Base-by-base conservation (phyloP, 2,888 invertebrate genomes). In the Protophormia terraenovae region DNA sequence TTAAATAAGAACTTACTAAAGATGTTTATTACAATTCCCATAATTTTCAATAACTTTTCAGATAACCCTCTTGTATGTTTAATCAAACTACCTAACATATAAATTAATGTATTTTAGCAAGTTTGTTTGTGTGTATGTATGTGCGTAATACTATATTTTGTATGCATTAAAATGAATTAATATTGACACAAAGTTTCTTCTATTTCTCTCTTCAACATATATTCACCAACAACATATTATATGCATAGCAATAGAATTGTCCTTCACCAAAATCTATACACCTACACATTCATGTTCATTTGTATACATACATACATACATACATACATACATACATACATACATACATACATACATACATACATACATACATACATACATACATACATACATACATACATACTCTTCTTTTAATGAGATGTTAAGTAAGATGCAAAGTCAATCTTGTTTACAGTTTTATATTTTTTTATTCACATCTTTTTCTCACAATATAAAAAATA, bases 381-480 rank as follows among this genome's bases (percentile, higher is more conserved):
- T n/a, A n/a, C n/a, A n/a, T n/a, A n/a, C n/a, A n/a, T n/a, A n/a
- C n/a, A n/a, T 47, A 64, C 35, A 41, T 55, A 19, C 22, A 47
- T 32, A 66, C 58, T 66, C 58, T 41, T 82, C n/a, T 84, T 84
- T 87, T 88, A 88, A 88, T 88, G 88, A 88, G 86, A 88, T 88
- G 88, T 88, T 88, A 88, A 88, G 87, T 86, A 86, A 88, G 87
- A 88, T 87, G 86, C 87, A 86, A 85, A 87, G 87, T 87, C 87
- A 88, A 87, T 87, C 87, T 87, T 87, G 87, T 87, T 77, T 82
- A 85, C 75, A 79, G 73, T 79, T 83, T 79, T 62, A 62, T 69
- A 60, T 35, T 38, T 71, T 58, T 66, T 66, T 45, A 45, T 72
- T 60, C 1, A 41, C 45, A 38, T 32, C 22, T 60, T 53, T 27